These are phyloP conservation scores for Trissolcus basalis DNA, from an alignment of 1,140 invertebrate species.

Conservation along the genomic window DNA sequence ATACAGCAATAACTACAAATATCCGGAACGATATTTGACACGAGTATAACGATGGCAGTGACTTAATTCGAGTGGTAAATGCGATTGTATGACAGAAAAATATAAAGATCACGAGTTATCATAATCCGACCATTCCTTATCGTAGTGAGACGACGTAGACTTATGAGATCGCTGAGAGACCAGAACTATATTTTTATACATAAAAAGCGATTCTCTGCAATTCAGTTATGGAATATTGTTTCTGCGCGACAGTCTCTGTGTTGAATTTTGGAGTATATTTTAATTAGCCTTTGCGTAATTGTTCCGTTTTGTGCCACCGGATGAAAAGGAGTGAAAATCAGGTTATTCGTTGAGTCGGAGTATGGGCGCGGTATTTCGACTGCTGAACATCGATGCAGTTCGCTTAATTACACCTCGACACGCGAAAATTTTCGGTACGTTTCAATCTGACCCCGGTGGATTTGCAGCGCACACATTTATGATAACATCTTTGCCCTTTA, in stretches of 20 bases:
- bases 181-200: too few species aligned
- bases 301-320: too few species aligned
- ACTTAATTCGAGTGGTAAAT: constrained; percentile 4
- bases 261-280: too few species aligned
- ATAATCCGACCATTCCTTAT: constrained; percentile 17
- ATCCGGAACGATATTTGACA: constrained; percentile 26
- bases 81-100: constrained; percentile 7
- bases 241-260: too few species aligned
- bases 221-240: too few species aligned
- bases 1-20: constrained; percentile 48
- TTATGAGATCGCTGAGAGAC: too few species aligned
- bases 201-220: too few species aligned
- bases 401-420: constrained; percentile 4
- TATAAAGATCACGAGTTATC: constrained; percentile 32
- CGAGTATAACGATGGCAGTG: constrained; percentile 24
- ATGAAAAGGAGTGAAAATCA: neutral
- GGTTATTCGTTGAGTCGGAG: neutral
- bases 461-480: constrained; percentile 3
- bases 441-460: neutral
- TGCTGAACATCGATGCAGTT: constrained; percentile 6
- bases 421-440: constrained; percentile 10
- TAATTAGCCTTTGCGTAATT: too few species aligned
- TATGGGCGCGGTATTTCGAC: neutral
- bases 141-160: too few species aligned
- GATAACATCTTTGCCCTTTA: constrained; percentile 20